A percentile compares a stretch with the other conserved stretches of the same genome.
Conservation (phyloP, 2,888 invertebrate genomes). For the Saturnia japonica region DNA sequence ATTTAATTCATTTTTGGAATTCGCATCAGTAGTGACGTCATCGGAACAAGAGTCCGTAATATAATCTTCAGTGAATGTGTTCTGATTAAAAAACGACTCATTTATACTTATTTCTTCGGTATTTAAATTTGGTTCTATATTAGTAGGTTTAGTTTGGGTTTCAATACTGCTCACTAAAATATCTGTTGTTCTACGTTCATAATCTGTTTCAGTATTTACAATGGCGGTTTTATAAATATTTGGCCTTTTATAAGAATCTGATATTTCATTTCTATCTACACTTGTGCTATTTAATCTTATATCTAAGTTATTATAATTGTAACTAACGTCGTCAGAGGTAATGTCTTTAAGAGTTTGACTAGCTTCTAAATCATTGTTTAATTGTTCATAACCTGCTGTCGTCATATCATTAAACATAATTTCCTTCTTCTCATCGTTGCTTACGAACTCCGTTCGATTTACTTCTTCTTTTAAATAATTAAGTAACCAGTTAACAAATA, state of each 20-base stretch:
- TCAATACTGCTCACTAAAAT: neutral
- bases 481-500: constrained; percentile 42
- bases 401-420: neutral
- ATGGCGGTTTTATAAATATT: neutral
- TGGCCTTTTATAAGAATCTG: neutral
- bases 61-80: neutral
- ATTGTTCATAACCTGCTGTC: constrained; percentile 1
- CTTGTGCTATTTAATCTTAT: neutral
- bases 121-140: neutral
- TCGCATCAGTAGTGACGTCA: neutral
- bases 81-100: neutral
- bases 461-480: constrained; percentile 25
- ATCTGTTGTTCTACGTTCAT: neutral
- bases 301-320: constrained; percentile 3
- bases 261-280: neutral
- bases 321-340: neutral
- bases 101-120: neutral
- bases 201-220: neutral
- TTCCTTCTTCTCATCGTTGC: constrained; percentile 15
- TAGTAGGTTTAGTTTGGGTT: neutral
- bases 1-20: neutral
- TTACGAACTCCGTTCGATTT: neutral
- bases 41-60: neutral
- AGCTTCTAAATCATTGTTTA: constrained; percentile 12
- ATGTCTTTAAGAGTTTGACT: constrained; percentile 11